Conservation (phyloP, 2,797 vertebrate genomes). For the Oceanodroma leucorhoa region DNA sequence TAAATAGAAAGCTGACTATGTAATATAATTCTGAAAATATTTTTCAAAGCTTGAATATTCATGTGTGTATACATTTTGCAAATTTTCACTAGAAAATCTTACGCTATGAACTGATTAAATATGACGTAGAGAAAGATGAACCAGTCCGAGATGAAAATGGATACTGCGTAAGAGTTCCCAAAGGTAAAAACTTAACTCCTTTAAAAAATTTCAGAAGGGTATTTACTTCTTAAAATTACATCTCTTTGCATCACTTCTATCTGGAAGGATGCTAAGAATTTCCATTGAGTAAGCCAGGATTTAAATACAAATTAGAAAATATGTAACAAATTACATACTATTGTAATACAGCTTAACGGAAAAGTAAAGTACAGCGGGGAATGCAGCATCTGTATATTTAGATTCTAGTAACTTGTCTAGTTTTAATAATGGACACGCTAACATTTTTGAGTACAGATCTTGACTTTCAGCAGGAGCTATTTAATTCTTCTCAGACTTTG, state of each 20-base stretch:
- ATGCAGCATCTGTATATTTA: neutral
- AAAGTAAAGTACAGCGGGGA: neutral
- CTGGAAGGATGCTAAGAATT: neutral
- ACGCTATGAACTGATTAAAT: constrained; percentile 81
- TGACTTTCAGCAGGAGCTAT: neutral
- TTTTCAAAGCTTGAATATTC: neutral
- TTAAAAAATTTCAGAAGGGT: neutral
- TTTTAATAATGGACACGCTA: neutral
- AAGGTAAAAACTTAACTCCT: constrained; percentile 72
- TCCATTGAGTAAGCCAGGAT: neutral
- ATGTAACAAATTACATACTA: neutral
- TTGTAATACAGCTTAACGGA: neutral
- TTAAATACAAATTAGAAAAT: neutral
- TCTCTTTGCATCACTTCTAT: neutral
- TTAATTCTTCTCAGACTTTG: neutral
- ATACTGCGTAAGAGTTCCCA: constrained; percentile 81
- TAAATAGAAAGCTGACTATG: neutral
- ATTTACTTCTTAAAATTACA: neutral
- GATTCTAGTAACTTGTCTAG: neutral
- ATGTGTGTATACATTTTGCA: neutral
- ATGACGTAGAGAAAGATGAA: constrained; percentile 86
- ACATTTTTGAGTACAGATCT: neutral
- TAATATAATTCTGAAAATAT: neutral
- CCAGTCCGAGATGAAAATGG: constrained; percentile 82
- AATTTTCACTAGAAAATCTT: constrained; percentile 71